Percentiles rank a stretch among this genome's conserved stretches.
These are phyloP conservation scores for Spodoptera frugiperda DNA, from an alignment of 1,140 invertebrate species.

Conservation along the genomic window DNA sequence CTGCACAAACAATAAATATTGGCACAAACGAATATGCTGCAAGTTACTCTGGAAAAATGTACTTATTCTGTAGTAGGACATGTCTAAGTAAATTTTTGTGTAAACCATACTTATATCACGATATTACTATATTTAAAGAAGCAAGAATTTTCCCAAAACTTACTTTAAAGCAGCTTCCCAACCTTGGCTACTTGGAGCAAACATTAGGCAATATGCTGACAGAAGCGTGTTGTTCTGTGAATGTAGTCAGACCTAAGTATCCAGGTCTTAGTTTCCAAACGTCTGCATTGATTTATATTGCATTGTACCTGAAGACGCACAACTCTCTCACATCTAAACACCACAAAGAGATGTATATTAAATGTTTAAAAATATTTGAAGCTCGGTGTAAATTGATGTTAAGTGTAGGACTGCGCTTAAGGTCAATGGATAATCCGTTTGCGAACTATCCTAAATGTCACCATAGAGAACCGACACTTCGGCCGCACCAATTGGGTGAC, in stretches of 20 bases:
- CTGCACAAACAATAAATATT: constrained; percentile 74
- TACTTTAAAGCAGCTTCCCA: constrained; percentile 80
- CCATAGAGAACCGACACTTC: constrained; percentile 13
- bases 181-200: constrained; percentile 87
- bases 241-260: constrained; percentile 86
- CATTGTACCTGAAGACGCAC: constrained; percentile 85
- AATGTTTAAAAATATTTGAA: constrained; percentile 73
- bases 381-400: constrained; percentile 73
- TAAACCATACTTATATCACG: constrained; percentile 78
- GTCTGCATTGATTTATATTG: constrained; percentile 86
- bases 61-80: constrained; percentile 85
- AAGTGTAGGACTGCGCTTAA: constrained; percentile 75
- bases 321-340: constrained; percentile 70
- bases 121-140: constrained; percentile 79
- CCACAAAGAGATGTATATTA: constrained; percentile 70
- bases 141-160: constrained; percentile 72
- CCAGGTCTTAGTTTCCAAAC: constrained; percentile 81
- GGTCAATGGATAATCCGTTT: constrained; percentile 81
- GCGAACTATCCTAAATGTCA: constrained; percentile 77
- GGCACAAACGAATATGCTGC: constrained; percentile 79
- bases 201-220: constrained; percentile 84
- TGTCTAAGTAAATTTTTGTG: constrained; percentile 85
- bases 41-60: constrained; percentile 78
- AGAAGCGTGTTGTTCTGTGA: constrained; percentile 82
- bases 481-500: neutral